phyloP scores from a whole-genome alignment of 2,888 invertebrate species.

The Hartigia nigra region DNA sequence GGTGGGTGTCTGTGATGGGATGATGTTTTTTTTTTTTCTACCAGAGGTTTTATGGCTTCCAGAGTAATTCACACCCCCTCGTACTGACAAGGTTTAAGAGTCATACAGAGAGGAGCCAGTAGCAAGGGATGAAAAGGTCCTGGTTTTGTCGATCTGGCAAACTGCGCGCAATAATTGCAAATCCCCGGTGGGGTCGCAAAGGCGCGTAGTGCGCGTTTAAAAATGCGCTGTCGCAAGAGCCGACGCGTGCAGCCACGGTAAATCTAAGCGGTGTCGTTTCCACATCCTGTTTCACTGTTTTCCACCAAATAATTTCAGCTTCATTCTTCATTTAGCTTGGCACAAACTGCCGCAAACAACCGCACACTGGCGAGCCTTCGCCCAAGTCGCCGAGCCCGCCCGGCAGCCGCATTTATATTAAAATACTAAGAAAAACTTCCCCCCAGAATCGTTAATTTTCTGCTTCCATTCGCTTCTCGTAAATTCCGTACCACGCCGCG shows the following conservation, averaged over 20 bases:
- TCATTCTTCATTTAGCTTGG: conserved; percentile 67
- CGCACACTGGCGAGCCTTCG: conserved; percentile 42
- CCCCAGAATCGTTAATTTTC: conserved; percentile 65
- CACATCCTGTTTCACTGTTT: conserved; percentile 66
- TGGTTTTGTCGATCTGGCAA: conserved; percentile 2
- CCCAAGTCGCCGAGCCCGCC: conserved; percentile 42
- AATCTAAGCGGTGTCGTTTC: conserved; percentile 64
- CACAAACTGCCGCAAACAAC: conserved; percentile 67
- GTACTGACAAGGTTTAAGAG: background rate
- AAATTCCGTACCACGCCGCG: conserved; percentile 54
- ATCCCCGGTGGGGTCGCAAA: background rate
- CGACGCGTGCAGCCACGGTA: conserved; percentile 45
- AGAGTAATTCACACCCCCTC: background rate
- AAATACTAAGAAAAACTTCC: conserved; percentile 66
- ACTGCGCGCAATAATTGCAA: conserved; percentile 5
- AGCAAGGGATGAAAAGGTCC: background rate
- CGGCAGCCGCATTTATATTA: conserved; percentile 65
- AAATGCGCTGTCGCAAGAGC: conserved; percentile 26
- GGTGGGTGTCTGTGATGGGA: background rate
- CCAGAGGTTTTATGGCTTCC: background rate
- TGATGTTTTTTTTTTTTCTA: background rate
- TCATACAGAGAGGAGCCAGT: background rate
- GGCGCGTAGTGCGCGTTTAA: conserved; percentile 1
- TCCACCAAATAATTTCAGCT: conserved; percentile 66
- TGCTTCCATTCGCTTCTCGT: conserved; percentile 66